Evolutionary conservation across 2,113 vertebrate species (phyloP).

Genomic region (Herpailurus yagouaroundi): DNA sequence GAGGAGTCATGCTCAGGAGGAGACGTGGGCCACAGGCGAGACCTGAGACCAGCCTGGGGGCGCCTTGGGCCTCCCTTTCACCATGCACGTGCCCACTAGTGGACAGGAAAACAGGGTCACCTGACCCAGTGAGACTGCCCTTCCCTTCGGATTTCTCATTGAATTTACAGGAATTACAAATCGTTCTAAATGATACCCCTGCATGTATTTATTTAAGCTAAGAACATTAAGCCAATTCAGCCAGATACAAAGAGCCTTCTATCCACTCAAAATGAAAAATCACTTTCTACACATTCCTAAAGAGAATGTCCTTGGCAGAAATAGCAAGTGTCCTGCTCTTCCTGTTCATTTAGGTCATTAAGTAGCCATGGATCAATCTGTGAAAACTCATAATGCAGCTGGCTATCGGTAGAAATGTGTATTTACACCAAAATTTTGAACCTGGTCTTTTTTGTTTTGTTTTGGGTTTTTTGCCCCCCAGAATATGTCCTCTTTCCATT

Average conservation of each 20-base stretch:
- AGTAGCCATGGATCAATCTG: neutral
- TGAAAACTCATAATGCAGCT: neutral
- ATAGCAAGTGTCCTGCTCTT: neutral
- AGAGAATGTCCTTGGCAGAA: neutral
- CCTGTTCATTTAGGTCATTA: neutral
- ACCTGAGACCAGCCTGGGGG: neutral
- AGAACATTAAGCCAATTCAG: neutral
- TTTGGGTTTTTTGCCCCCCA: neutral
- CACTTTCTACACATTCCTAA: neutral
- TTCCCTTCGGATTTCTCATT: neutral
- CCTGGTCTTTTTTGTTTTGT: no score
- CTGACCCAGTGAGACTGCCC: neutral
- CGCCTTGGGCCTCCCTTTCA: rapidly evolving
- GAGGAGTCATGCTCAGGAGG: neutral
- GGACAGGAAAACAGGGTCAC: neutral
- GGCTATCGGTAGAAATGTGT: neutral
- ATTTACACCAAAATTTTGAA: neutral
- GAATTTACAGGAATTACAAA: neutral
- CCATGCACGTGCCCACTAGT: no score
- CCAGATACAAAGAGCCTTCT: neutral
- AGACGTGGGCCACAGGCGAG: neutral
- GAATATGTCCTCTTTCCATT: neutral
- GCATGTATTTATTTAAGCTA: neutral
- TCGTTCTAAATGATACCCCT: neutral
- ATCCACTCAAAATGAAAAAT: neutral